Evolutionary conservation across 92 coral and sea anemone genomes (phyloP), one percentile per base, ranked within the genome.

Genomic region (Epizoanthus ramosus): DNA sequence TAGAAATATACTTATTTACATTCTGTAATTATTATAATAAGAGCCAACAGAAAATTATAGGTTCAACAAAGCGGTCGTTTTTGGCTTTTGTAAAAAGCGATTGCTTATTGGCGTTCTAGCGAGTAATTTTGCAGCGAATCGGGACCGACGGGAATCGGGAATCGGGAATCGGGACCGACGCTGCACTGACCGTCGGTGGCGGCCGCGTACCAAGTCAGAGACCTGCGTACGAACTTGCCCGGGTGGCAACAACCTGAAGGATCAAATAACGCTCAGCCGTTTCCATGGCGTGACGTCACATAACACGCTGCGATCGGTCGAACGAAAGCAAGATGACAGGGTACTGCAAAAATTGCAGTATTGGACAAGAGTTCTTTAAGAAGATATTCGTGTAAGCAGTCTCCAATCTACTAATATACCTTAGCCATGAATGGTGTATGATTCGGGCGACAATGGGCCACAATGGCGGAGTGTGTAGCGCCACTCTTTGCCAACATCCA

Each of bases 401-500:
- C n/a, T 37, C 50, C 22, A 17, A 57, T 1, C 1, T 77, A 3
- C 25, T 63, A 8, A 35, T 5, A 10, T 37, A 21, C 18, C 19
- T 28, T 14, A 35, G 70, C 23, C 9, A 10, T 53, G 54, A 59
- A 57, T 86, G 81, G 57, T 0, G 22, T 18, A 3, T 75, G 37
- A 39, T 3, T 69, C 5, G 21, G 15, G 65, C 39, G 86, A 71
- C 54, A 75, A 87, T 84, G 83, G 88, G 16, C 16, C 77, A 28
- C 80, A 81, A 68, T 16, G 87, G 87, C 53, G 90, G 85, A 75
- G 85, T 84, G 8, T 92, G 93, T 86, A 89, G 87, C 54, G 91
- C 90, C 41, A 37, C 85, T 45, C 74, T 97, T 35, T 97, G 99
- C 68, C 99, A 97, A 73, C 99, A 97, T 86, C 99, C 99, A 28